Evolutionary conservation across 2,888 invertebrate genomes (phyloP).

Genomic region (Hyppa rectilinea): DNA sequence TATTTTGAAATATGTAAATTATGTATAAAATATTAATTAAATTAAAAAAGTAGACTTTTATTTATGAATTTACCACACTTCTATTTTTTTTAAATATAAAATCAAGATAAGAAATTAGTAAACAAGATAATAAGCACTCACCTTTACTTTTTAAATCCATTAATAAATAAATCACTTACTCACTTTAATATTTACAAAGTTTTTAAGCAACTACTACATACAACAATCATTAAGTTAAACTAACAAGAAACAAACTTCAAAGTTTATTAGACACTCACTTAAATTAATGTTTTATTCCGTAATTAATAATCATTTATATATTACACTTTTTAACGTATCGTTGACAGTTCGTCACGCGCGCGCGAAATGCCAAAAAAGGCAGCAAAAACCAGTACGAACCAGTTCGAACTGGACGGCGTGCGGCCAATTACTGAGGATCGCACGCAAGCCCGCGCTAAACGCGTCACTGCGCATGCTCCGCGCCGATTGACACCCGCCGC

Average conservation of each 20-base stretch:
- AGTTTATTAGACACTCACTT: conserved; percentile 58
- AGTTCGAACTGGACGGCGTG: conserved; percentile 75
- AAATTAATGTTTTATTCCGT: conserved; percentile 46
- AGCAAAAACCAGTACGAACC: conserved; percentile 62
- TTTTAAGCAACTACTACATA: conserved; percentile 46
- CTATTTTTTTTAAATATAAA: neutral
- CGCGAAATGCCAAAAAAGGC: conserved; percentile 50
- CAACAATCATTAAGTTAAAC: conserved; percentile 37
- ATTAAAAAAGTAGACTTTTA: neutral
- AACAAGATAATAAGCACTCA: conserved; percentile 43
- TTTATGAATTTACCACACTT: neutral
- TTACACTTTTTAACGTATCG: conserved; percentile 52
- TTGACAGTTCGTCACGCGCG: conserved; percentile 64
- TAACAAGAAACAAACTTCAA: conserved; percentile 49
- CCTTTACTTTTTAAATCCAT: conserved; percentile 62
- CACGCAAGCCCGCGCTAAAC: conserved; percentile 79
- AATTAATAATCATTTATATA: conserved; percentile 58
- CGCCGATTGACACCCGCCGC: conserved; percentile 81
- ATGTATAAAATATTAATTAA: neutral
- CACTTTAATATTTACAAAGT: conserved; percentile 59
- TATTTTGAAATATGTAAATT: neutral
- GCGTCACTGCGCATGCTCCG: conserved; percentile 82
- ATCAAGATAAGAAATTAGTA: neutral
- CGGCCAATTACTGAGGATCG: conserved; percentile 87
- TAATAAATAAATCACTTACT: conserved; percentile 48